Evolutionary conservation across 2,888 invertebrate species (phyloP).

Genomic region (Autographa pulchrina): DNA sequence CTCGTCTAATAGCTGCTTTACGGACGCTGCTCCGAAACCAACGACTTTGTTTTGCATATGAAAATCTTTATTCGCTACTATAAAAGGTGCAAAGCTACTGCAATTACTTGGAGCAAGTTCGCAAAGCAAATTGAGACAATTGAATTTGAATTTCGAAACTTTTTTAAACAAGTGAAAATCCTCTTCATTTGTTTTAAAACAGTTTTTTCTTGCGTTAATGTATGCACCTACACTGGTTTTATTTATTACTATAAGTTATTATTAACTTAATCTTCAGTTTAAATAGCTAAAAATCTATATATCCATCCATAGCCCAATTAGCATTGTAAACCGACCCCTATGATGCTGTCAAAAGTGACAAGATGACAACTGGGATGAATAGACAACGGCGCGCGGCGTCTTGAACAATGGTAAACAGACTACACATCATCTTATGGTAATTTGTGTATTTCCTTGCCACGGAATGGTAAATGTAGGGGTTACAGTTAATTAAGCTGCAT

Average conservation of each 20-base stretch:
- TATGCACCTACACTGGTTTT: too few species aligned
- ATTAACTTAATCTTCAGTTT: neutral
- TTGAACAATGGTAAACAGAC: slow-evolving; percentile 1
- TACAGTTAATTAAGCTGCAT: too few species aligned
- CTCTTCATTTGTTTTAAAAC: too few species aligned
- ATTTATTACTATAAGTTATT: too few species aligned
- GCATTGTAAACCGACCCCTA: neutral
- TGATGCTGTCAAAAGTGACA: neutral
- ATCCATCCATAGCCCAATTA: too few species aligned
- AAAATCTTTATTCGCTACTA: slow-evolving; percentile 57
- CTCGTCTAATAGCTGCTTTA: too few species aligned
- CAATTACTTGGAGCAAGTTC: slow-evolving; percentile 8
- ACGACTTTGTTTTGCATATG: slow-evolving; percentile 60
- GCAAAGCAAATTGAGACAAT: neutral
- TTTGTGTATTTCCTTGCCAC: neutral
- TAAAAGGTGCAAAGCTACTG: neutral
- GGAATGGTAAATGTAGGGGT: neutral
- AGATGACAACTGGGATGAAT: neutral
- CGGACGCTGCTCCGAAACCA: slow-evolving; percentile 32
- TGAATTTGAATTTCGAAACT: neutral
- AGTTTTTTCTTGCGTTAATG: too few species aligned
- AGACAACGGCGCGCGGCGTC: neutral
- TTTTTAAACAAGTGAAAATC: neutral
- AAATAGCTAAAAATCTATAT: neutral
- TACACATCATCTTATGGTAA: neutral